These are phyloP conservation scores for Halictus quadricinctus DNA, from an alignment of 2,888 invertebrate genomes.

Conservation along the genomic window DNA sequence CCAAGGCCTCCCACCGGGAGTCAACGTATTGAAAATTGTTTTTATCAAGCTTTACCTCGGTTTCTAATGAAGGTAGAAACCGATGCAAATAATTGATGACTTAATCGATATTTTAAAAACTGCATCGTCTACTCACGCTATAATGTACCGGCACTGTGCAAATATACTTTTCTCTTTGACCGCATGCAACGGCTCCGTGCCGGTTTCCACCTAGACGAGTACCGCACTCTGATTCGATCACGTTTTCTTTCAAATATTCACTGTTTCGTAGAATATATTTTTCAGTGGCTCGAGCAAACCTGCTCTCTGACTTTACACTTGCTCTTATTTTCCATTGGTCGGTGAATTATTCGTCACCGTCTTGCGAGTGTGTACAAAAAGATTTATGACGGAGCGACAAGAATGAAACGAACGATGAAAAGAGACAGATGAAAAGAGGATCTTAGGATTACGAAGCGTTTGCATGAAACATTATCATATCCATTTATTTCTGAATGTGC, in stretches of 20 bases:
- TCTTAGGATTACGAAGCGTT: not conserved
- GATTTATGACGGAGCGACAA: not conserved
- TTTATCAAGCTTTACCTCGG: not conserved
- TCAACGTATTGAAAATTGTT: not conserved
- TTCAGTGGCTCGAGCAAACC: not conserved
- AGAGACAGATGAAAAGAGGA: not conserved
- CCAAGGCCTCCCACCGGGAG: not conserved
- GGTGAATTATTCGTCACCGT: slow-evolving; percentile 11
- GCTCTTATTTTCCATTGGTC: not conserved
- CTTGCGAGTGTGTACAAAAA: not conserved
- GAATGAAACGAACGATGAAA: too few species aligned
- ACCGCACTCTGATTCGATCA: slow-evolving; percentile 7
- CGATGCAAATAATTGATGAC: not conserved
- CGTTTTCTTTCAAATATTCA: slow-evolving; percentile 8
- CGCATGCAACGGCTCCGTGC: not conserved
- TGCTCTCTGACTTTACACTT: not conserved
- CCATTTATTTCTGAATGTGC: not conserved
- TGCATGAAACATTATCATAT: not conserved
- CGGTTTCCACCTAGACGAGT: not conserved
- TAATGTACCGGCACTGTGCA: not conserved
- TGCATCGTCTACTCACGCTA: not conserved
- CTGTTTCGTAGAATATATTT: not conserved
- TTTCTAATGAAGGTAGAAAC: not conserved
- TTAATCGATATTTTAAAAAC: not conserved
- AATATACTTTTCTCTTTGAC: not conserved